Evolutionary conservation across 2,888 invertebrate species (phyloP).

Genomic region (Calliphora vomitoria): DNA sequence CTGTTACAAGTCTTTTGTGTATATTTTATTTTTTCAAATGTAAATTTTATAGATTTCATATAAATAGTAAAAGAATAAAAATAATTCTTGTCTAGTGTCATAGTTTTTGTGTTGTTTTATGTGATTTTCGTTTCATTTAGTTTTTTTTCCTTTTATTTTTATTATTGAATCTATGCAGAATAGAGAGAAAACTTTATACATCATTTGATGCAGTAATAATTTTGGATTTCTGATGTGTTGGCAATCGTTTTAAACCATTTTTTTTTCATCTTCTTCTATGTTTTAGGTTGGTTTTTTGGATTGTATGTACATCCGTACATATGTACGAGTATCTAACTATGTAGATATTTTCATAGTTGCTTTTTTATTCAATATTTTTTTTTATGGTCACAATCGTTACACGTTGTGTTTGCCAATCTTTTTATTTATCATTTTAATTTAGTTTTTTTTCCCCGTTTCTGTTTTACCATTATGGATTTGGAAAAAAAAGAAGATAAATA

Average conservation of each 20-base stretch:
- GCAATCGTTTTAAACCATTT: constrained; percentile 39
- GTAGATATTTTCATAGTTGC: neutral
- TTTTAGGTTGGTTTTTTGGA: constrained; percentile 11
- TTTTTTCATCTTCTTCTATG: neutral
- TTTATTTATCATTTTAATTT: constrained; percentile 54
- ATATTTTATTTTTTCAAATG: constrained; percentile 2
- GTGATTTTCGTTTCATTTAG: neutral
- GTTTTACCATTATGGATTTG: constrained; percentile 20
- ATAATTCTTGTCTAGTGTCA: neutral
- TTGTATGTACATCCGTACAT: neutral
- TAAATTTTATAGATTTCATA: constrained; percentile 18
- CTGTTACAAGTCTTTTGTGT: constrained; percentile 29
- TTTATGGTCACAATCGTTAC: constrained; percentile 36
- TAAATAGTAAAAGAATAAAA: constrained; percentile 24
- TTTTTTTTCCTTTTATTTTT: neutral
- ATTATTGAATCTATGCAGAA: constrained; percentile 36
- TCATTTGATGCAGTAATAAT: constrained; percentile 71
- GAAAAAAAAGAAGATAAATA: constrained; percentile 53
- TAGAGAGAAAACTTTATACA: constrained; percentile 23
- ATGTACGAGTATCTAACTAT: neutral
- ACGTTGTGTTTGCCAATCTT: constrained; percentile 56
- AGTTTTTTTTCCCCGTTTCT: constrained; percentile 13
- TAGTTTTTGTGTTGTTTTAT: neutral
- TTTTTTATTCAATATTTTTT: constrained; percentile 23
- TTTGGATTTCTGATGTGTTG: constrained; percentile 63